Evolutionary conservation across 2,888 invertebrate species (phyloP).

Genomic region (Lepidonotus clava): DNA sequence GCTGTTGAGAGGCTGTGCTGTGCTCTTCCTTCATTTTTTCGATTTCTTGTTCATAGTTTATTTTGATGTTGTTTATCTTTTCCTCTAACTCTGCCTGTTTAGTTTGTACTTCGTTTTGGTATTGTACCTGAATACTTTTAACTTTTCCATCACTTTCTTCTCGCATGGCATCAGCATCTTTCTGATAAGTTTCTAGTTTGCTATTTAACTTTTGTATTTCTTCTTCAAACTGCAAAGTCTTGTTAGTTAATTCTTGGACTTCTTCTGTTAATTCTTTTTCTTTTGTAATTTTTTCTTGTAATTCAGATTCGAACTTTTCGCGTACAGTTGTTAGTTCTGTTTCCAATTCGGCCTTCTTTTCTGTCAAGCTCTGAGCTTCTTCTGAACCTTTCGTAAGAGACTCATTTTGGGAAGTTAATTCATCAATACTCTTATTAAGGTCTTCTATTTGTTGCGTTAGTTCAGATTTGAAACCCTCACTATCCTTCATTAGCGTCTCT

Average conservation of each 20-base stretch:
- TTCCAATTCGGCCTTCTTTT: background rate
- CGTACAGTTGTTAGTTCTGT: background rate
- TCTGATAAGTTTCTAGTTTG: background rate
- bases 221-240: background rate
- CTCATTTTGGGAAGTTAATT: slow-evolving; percentile 37
- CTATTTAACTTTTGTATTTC: background rate
- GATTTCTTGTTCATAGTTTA: slow-evolving; percentile 38
- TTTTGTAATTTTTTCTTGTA: slow-evolving; percentile 41
- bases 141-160: slow-evolving; percentile 44
- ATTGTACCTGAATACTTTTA: slow-evolving; percentile 41
- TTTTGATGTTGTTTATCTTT: slow-evolving; percentile 16
- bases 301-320: slow-evolving; percentile 30
- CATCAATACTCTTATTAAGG: background rate
- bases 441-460: background rate
- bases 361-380: background rate
- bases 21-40: slow-evolving; percentile 35
- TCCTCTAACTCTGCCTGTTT: slow-evolving; percentile 42
- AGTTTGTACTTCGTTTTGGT: background rate
- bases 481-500: slow-evolving; percentile 59
- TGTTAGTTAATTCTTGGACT: background rate
- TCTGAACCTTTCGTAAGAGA: background rate
- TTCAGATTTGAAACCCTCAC: slow-evolving; percentile 54
- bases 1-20: background rate
- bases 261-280: slow-evolving; percentile 1
- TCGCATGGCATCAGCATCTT: background rate